Evolutionary conservation across 2,888 invertebrate genomes (phyloP).

Genomic region (Spodoptera littoralis): DNA sequence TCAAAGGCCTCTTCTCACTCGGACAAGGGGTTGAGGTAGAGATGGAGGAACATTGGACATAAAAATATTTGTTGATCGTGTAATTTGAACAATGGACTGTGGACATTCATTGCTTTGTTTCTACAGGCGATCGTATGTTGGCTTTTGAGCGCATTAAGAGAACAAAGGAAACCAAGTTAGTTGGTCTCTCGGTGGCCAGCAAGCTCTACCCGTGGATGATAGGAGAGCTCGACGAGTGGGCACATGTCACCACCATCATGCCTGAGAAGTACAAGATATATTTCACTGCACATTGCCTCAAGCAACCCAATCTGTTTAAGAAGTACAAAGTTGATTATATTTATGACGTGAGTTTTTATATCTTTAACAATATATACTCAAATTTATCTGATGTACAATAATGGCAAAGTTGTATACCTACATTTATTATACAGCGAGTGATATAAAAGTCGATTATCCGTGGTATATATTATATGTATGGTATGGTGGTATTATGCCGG

Average conservation of each 20-base stretch:
- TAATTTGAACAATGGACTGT: neutral
- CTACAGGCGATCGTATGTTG: slow-evolving; percentile 73
- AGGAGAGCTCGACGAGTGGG: slow-evolving; percentile 85
- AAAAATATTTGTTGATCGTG: no score
- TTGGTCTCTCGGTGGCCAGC: slow-evolving; percentile 85
- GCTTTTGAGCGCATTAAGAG: slow-evolving; percentile 74
- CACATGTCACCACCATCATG: slow-evolving; percentile 75
- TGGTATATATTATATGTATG: no score
- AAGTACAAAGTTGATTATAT: slow-evolving; percentile 81
- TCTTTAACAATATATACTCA: no score
- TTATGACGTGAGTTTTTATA: slow-evolving; percentile 81
- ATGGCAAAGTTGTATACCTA: no score
- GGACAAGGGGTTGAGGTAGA: no score
- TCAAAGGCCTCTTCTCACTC: no score
- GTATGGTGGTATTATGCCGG: no score
- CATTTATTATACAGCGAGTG: no score
- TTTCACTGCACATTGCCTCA: slow-evolving; percentile 85
- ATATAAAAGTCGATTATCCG: no score
- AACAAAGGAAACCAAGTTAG: slow-evolving; percentile 75
- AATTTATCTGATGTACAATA: no score
- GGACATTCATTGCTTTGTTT: neutral
- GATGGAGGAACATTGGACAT: no score
- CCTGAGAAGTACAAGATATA: slow-evolving; percentile 83
- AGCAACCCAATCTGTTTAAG: slow-evolving; percentile 81
- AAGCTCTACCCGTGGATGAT: slow-evolving; percentile 86